These are phyloP conservation scores for Muscicapa comitata DNA, from an alignment of 2,797 vertebrate genomes.

Conservation along the genomic window DNA sequence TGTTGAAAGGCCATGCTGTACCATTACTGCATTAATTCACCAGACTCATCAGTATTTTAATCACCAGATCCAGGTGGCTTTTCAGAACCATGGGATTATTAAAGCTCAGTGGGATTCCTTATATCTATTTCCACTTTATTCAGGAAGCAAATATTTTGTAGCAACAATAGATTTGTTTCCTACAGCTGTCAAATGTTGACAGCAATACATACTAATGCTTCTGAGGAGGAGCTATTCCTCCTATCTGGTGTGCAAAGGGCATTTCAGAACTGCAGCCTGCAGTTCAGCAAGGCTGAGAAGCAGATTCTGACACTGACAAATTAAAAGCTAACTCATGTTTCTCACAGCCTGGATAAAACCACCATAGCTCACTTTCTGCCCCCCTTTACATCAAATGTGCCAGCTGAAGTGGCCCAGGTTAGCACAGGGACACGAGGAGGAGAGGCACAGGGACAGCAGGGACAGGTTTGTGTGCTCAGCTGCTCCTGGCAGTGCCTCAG, in stretches of 20 bases:
- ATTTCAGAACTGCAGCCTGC: not conserved
- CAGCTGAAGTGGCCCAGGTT: fast-evolving
- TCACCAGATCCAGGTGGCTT: not conserved
- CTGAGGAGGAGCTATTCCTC: not conserved
- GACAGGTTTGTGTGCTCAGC: not conserved
- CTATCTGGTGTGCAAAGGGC: not conserved
- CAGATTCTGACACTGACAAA: not conserved
- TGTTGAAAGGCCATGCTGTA: not conserved
- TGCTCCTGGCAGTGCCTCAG: not conserved
- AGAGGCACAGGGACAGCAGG: not conserved
- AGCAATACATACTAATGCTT: not conserved
- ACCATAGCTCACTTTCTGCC: not conserved
- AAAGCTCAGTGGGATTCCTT: not conserved
- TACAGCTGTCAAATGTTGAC: not conserved
- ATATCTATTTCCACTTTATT: not conserved
- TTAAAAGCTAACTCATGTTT: not conserved
- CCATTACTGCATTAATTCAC: not conserved
- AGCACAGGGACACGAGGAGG: not conserved
- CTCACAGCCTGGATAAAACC: not conserved
- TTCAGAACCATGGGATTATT: not conserved
- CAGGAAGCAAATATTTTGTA: not conserved
- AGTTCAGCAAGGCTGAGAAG: not conserved
- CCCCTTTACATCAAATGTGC: not conserved
- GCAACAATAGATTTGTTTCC: not conserved
- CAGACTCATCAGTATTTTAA: slow-evolving; percentile 6